phyloP scores from a whole-genome alignment of 1,140 invertebrate species.

The Luehdorfia chinensis region DNA sequence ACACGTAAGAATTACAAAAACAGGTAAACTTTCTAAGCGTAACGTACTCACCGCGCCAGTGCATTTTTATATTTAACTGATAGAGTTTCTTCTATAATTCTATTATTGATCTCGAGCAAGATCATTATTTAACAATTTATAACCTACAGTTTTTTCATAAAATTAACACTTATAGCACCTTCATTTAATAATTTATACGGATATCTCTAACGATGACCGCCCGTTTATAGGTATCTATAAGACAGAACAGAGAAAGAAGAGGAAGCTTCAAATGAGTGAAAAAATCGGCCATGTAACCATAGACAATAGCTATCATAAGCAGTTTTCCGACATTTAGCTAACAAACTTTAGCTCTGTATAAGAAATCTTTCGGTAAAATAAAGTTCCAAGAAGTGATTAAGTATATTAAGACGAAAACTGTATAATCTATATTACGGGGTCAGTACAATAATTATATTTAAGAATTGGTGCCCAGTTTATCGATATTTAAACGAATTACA shows the following conservation, averaged over 20 bases:
- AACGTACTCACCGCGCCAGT: constrained; percentile 91
- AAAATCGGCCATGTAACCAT: constrained; percentile 58
- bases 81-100: constrained; percentile 97
- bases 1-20: constrained; percentile 47
- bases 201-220: constrained; percentile 66
- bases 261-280: constrained; percentile 64
- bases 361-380: no score
- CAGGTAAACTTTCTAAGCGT: constrained; percentile 71
- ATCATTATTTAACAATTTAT: constrained; percentile 89
- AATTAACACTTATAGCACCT: constrained; percentile 75
- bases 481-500: no score
- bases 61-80: constrained; percentile 97
- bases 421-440: no score
- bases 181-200: constrained; percentile 73
- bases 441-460: no score
- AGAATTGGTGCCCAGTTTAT: no score
- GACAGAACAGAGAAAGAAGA: constrained; percentile 66
- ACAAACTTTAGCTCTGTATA: no score
- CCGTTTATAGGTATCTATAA: constrained; percentile 65
- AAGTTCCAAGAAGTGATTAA: no score
- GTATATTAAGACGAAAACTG: no score
- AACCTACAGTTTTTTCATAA: constrained; percentile 75
- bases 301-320: constrained; percentile 29
- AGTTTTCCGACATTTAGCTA: no score
- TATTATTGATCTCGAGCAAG: constrained; percentile 98